These are phyloP conservation scores for Lepus townsendii DNA, from an alignment of 2,797 vertebrate species.

Conservation along the genomic window DNA sequence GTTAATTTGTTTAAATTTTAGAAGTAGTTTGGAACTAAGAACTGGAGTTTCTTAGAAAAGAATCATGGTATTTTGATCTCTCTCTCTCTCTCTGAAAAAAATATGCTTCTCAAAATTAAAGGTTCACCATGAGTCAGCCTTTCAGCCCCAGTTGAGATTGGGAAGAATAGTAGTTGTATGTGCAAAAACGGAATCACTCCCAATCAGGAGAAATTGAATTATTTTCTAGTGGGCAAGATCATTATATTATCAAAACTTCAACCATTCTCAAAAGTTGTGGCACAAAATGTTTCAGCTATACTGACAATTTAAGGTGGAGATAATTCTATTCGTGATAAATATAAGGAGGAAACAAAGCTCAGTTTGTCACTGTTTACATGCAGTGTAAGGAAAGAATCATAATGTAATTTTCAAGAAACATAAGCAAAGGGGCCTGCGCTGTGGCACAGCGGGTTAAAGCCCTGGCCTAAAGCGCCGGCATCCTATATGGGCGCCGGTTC, in stretches of 20 bases:
- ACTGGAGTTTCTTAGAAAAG: background rate
- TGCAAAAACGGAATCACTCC: background rate
- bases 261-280: conserved; percentile 11
- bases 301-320: conserved; percentile 25
- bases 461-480: too few relatives aligned
- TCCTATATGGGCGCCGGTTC: too few relatives aligned
- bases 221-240: background rate
- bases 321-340: conserved; percentile 28
- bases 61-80: background rate
- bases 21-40: conserved; percentile 14
- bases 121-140: conserved; percentile 17
- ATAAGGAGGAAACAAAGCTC: background rate
- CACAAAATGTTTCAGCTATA: background rate
- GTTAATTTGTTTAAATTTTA: conserved; percentile 21
- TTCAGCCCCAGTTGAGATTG: background rate
- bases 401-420: conserved; percentile 55
- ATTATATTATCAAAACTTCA: conserved; percentile 43
- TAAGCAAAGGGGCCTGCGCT: too few relatives aligned
- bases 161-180: background rate
- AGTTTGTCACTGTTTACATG: conserved; percentile 64
- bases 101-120: conserved; percentile 14
- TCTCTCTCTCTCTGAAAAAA: conserved; percentile 33
- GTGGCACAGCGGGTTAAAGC: too few relatives aligned
- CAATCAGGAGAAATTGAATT: background rate
- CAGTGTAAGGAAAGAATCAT: background rate